A percentile compares a stretch with the other conserved stretches of the same genome.
These are phyloP conservation scores for Achlya flavicornis DNA, from an alignment of 2,888 invertebrate species.

Conservation along the genomic window DNA sequence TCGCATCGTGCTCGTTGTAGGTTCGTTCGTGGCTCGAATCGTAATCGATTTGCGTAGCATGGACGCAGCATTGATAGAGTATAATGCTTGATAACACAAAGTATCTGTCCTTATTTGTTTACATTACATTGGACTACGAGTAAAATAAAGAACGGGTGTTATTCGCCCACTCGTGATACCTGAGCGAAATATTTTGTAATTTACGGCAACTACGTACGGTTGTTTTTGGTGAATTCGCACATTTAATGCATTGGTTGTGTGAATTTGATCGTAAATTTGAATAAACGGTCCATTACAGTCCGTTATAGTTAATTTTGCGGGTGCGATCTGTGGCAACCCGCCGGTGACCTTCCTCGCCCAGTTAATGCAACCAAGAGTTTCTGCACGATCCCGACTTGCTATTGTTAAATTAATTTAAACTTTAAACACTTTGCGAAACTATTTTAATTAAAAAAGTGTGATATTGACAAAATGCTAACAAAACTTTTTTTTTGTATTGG, in stretches of 20 bases:
- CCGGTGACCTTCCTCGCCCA: slow-evolving; percentile 13
- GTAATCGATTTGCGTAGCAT: too few species aligned
- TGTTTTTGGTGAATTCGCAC: background rate
- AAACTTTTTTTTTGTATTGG: background rate
- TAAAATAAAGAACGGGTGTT: background rate
- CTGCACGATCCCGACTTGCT: slow-evolving; percentile 11
- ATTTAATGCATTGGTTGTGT: slow-evolving; percentile 14
- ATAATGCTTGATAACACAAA: background rate
- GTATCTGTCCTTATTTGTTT: background rate
- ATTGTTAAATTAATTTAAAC: slow-evolving; percentile 14
- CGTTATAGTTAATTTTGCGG: slow-evolving; percentile 15
- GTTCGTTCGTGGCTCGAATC: too few species aligned
- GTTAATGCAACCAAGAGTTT: slow-evolving; percentile 16
- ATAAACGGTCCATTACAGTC: slow-evolving; percentile 16
- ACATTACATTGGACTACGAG: background rate
- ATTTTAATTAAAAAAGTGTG: background rate
- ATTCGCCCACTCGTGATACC: background rate
- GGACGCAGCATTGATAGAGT: slow-evolving; percentile 23
- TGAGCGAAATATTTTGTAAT: background rate
- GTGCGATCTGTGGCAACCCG: slow-evolving; percentile 16
- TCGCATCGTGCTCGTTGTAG: too few species aligned
- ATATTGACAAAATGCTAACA: background rate
- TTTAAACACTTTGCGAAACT: slow-evolving; percentile 15
- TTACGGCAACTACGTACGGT: background rate
- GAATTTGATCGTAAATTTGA: slow-evolving; percentile 15